Conservation (phyloP, 2,888 invertebrate species). For the Alloplasta piceator region DNA sequence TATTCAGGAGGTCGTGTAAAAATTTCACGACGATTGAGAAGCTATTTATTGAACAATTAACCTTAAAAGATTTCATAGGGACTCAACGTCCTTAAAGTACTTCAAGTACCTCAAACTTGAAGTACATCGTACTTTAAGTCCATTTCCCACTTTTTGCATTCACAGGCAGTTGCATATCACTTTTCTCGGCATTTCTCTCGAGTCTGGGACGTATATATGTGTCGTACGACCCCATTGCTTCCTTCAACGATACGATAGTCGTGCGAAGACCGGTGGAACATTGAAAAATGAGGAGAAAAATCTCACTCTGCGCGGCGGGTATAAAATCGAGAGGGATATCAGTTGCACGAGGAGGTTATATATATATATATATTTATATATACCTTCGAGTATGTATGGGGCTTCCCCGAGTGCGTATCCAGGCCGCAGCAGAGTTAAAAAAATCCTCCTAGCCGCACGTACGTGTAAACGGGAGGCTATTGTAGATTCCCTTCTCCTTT, state of each 20-base stretch:
- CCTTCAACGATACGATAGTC: constrained; percentile 58
- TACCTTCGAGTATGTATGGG: constrained; percentile 62
- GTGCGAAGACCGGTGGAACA: constrained; percentile 63
- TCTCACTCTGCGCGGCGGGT: constrained; percentile 55
- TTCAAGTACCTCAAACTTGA: no score
- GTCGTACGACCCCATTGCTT: no score
- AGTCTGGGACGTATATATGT: no score
- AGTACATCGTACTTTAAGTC: no score
- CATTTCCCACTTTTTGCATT: no score
- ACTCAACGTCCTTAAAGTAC: no score
- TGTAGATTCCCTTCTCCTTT: constrained; percentile 62
- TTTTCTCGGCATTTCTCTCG: constrained; percentile 6
- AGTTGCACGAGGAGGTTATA: constrained; percentile 72
- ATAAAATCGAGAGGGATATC: constrained; percentile 69
- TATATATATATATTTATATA: no score
- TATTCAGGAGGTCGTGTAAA: no score
- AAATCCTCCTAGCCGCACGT: constrained; percentile 25
- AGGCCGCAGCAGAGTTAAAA: constrained; percentile 48
- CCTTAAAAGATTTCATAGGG: no score
- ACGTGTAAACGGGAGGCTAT: constrained; percentile 67
- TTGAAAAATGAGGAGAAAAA: constrained; percentile 54
- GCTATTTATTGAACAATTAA: no score
- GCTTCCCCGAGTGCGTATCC: constrained; percentile 70
- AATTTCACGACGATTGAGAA: no score
- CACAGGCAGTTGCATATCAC: neutral